phyloP scores from a whole-genome alignment of 2,888 invertebrate genomes.

The Dioctria linearis region DNA sequence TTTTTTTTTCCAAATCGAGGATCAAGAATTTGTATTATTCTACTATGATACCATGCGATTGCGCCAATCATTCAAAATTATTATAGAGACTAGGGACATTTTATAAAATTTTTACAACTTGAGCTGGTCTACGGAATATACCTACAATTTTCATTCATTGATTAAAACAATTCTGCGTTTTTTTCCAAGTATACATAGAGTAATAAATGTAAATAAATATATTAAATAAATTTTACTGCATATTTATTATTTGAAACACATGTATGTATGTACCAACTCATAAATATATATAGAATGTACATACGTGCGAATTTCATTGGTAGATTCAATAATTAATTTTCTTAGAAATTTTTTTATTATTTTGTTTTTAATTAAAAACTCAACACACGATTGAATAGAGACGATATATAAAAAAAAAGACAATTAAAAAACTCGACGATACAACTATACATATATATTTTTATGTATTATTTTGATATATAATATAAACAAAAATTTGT shows the following conservation, averaged over 20 bases:
- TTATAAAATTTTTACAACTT: too few relatives aligned
- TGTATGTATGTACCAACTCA: not conserved
- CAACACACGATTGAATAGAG: constrained; percentile 2
- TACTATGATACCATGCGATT: too few relatives aligned
- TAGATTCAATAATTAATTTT: constrained; percentile 20
- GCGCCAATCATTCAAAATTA: too few relatives aligned
- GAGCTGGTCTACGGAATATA: too few relatives aligned
- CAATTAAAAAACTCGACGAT: constrained; percentile 26
- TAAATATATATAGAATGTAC: too few relatives aligned
- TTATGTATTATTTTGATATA: constrained; percentile 50
- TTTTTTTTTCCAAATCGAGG: too few relatives aligned
- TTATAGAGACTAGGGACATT: too few relatives aligned
- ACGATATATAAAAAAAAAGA: constrained; percentile 30
- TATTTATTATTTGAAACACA: constrained; percentile 9
- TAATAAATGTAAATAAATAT: not conserved
- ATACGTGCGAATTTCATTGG: not conserved
- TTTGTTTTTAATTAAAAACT: not conserved
- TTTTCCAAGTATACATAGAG: too few relatives aligned
- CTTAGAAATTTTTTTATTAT: constrained; percentile 51
- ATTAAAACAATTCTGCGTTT: too few relatives aligned
- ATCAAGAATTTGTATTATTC: too few relatives aligned
- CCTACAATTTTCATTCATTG: too few relatives aligned
- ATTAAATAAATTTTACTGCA: constrained; percentile 20
- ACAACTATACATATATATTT: constrained; percentile 51
- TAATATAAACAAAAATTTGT: constrained; percentile 51